Conservation (phyloP, 1,140 invertebrate species). For the Arion vulgaris region DNA sequence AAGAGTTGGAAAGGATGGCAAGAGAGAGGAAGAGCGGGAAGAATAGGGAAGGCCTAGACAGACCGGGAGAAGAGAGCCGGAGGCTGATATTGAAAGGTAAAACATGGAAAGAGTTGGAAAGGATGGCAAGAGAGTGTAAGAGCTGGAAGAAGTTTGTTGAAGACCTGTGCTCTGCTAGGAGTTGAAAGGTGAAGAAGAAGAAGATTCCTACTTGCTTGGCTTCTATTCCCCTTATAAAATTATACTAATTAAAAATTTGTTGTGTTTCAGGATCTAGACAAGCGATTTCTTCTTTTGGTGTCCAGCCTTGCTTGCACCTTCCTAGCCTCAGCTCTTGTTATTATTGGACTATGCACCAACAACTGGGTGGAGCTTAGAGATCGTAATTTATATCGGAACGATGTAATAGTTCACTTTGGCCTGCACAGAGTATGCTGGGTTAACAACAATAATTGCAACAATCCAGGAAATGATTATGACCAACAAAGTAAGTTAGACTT, state of each 20-base stretch:
- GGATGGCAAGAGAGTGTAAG: too few species aligned
- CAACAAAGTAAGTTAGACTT: slow-evolving; percentile 16
- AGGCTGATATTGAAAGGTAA: too few species aligned
- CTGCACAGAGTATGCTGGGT: slow-evolving; percentile 28
- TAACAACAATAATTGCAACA: not conserved
- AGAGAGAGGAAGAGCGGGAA: too few species aligned
- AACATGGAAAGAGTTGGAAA: too few species aligned
- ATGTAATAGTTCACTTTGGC: slow-evolving; percentile 15
- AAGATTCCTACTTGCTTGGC: too few species aligned
- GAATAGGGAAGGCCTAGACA: too few species aligned
- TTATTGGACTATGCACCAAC: slow-evolving; percentile 31
- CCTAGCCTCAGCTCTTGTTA: slow-evolving; percentile 5
- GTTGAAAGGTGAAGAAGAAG: too few species aligned
- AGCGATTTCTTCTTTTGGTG: slow-evolving; percentile 7
- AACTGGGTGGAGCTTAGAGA: slow-evolving; percentile 29
- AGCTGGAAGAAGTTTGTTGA: too few species aligned
- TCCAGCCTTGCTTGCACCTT: not conserved
- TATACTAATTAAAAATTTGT: not conserved
- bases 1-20: too few species aligned
- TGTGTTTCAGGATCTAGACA: not conserved
- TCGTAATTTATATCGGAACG: slow-evolving; percentile 19
- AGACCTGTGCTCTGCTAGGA: too few species aligned
- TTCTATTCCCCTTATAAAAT: not conserved
- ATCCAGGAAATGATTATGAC: slow-evolving; percentile 23
- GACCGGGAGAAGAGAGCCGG: too few species aligned